Conservation (phyloP, 2,113 vertebrate species). For the Pseudopipra pipra region DNA sequence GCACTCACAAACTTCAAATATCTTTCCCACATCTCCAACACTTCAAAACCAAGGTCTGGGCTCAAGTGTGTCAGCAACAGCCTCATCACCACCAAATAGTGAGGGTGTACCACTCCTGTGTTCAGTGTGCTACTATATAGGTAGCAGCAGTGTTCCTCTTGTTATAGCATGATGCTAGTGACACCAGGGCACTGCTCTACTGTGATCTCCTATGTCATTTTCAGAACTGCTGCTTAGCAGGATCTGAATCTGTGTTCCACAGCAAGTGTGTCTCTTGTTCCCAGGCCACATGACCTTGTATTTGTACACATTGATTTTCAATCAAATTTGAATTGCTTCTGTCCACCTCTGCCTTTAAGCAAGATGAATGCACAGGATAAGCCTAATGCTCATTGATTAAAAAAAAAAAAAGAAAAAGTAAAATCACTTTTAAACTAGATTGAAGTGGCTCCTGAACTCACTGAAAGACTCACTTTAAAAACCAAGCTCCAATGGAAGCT, state of each 20-base stretch:
- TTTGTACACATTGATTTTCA: background rate
- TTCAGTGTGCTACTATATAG: background rate
- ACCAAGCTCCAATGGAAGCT: background rate
- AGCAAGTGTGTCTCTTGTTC: background rate
- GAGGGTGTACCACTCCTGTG: background rate
- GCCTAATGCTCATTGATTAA: background rate
- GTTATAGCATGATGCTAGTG: background rate
- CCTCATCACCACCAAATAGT: background rate
- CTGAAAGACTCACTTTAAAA: background rate
- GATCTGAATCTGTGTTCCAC: background rate
- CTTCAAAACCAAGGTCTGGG: background rate
- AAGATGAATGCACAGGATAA: background rate
- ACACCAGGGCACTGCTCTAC: background rate
- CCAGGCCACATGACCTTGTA: background rate
- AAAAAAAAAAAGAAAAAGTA: background rate
- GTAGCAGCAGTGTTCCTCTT: background rate
- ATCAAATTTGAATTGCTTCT: background rate
- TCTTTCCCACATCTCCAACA: background rate
- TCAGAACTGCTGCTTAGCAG: background rate
- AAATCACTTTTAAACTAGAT: background rate
- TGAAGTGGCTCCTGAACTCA: background rate
- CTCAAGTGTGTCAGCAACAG: background rate
- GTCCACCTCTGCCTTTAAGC: background rate
- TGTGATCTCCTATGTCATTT: background rate
- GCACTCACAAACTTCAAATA: background rate